Percentiles rank a stretch among this genome's conserved stretches.
phyloP scores from a whole-genome alignment of 2,888 invertebrate species.

The Blera fallax region DNA sequence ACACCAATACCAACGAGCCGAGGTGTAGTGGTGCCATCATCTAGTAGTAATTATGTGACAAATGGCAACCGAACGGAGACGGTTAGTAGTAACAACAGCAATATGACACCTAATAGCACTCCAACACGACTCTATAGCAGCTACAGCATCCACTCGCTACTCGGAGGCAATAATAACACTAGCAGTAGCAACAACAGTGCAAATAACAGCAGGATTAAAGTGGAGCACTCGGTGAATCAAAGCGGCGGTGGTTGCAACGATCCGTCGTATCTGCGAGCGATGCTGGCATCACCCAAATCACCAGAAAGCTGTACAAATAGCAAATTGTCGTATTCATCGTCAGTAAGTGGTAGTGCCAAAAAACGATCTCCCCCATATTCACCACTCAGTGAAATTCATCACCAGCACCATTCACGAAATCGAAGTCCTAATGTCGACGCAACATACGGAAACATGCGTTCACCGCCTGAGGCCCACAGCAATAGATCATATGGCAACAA shows the following conservation, averaged over 20 bases:
- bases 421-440: constrained; percentile 75
- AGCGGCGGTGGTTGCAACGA: constrained; percentile 76
- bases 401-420: constrained; percentile 62
- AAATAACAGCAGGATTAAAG: constrained; percentile 34
- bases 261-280: constrained; percentile 77
- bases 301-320: constrained; percentile 78
- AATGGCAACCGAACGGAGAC: constrained; percentile 53
- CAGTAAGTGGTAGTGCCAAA: constrained; percentile 74
- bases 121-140: constrained; percentile 85
- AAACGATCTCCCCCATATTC: constrained; percentile 80
- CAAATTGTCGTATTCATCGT: constrained; percentile 53
- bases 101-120: constrained; percentile 38
- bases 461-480: constrained; percentile 75
- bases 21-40: constrained; percentile 19
- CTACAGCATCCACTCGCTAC: constrained; percentile 92
- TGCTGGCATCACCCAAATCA: constrained; percentile 82
- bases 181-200: constrained; percentile 77
- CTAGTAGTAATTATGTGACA: constrained; percentile 61
- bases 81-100: constrained; percentile 17
- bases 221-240: constrained; percentile 79
- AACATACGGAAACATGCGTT: constrained; percentile 72
- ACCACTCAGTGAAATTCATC: constrained; percentile 75
- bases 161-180: constrained; percentile 82
- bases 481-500: constrained; percentile 65
- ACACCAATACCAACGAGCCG: constrained; percentile 54